Evolutionary conservation across 2,888 invertebrate species (phyloP).

Genomic region (Mimas tiliae): DNA sequence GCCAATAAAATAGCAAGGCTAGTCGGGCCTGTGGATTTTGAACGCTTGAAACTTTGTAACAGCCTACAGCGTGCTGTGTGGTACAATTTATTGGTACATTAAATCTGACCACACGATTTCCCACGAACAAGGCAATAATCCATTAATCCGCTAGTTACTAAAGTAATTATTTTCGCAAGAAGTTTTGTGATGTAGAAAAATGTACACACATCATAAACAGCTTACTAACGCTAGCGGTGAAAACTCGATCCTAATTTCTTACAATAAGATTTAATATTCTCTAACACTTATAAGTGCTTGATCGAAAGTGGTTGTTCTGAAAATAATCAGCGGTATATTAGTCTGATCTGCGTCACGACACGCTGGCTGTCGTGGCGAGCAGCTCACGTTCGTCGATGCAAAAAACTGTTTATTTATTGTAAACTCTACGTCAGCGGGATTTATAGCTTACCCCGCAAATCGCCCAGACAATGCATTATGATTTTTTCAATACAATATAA

Average conservation of each 20-base stretch:
- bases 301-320: slow-evolving; percentile 40
- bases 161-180: slow-evolving; percentile 23
- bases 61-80: not conserved
- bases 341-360: slow-evolving; percentile 51
- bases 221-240: too few species aligned
- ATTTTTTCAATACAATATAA: not conserved
- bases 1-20: not conserved
- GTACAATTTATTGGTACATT: slow-evolving; percentile 8
- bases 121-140: slow-evolving; percentile 28
- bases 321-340: slow-evolving; percentile 42
- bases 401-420: slow-evolving; percentile 14
- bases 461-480: not conserved
- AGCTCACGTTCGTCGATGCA: slow-evolving; percentile 24
- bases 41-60: not conserved
- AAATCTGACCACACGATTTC: slow-evolving; percentile 17
- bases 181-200: slow-evolving; percentile 12
- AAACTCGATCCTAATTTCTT: not conserved
- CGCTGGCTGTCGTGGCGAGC: slow-evolving; percentile 43
- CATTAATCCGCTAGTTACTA: slow-evolving; percentile 8
- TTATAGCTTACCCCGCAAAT: not conserved
- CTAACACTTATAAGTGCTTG: slow-evolving; percentile 28
- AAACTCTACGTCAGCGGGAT: slow-evolving; percentile 5
- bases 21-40: not conserved
- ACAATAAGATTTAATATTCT: slow-evolving; percentile 1
- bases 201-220: slow-evolving; percentile 5